These are phyloP conservation scores for Caenorhabditis angaria DNA, from an alignment of 2,888 invertebrate species.

Conservation along the genomic window DNA sequence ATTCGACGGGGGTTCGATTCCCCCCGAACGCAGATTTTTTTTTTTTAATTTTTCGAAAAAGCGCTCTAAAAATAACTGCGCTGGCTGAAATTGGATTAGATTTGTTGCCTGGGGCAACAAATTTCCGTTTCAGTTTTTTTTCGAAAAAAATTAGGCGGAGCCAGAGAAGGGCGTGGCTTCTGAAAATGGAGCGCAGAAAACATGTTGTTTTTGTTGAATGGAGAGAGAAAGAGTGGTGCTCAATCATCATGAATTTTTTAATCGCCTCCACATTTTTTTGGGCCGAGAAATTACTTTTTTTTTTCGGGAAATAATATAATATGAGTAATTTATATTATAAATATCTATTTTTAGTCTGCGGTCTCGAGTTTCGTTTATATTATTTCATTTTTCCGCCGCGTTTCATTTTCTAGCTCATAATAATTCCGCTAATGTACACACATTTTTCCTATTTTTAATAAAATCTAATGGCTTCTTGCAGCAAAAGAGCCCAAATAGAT, in stretches of 20 bases:
- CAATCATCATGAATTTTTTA: constrained; percentile 2
- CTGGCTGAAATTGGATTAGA: constrained; percentile 1
- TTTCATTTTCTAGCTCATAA: neutral
- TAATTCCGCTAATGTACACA: too few relatives aligned
- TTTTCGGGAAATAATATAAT: too few relatives aligned
- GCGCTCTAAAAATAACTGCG: neutral
- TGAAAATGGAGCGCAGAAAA: neutral
- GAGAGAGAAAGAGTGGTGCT: neutral
- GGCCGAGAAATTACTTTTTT: neutral
- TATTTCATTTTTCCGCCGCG: neutral
- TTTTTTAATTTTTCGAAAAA: constrained; percentile 11
- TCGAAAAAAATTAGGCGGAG: neutral
- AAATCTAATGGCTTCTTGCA: too few relatives aligned
- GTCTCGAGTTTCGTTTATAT: neutral
- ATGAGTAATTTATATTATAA: too few relatives aligned
- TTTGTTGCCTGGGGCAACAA: neutral
- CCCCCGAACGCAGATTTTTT: constrained; percentile 57
- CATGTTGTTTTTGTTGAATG: too few relatives aligned
- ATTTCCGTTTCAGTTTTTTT: neutral
- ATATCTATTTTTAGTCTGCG: too few relatives aligned
- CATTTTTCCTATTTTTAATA: too few relatives aligned
- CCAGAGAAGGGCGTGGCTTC: neutral
- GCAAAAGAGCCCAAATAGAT: too few relatives aligned
- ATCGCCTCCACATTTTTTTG: neutral
- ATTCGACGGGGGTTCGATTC: constrained; percentile 64